Percentiles rank a stretch among this genome's conserved stretches.
These are phyloP conservation scores for Drosophila rufa DNA, from an alignment of 1,140 invertebrate genomes.

Conservation along the genomic window DNA sequence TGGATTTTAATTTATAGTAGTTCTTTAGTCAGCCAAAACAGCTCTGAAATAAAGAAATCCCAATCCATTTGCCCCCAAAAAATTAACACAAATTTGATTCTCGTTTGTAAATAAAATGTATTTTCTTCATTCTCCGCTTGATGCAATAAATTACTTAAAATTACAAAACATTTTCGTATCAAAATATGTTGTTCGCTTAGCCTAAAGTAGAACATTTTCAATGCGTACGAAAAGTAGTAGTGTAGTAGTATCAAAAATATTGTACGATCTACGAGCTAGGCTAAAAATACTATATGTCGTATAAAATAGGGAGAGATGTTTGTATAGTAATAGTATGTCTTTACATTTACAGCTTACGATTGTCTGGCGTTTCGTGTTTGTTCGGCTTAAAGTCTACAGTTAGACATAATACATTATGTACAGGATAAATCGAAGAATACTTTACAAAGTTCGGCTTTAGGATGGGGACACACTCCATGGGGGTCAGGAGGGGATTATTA, in stretches of 20 bases:
- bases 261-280: slow-evolving; percentile 50
- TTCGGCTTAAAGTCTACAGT: slow-evolving; percentile 70
- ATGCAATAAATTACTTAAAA: slow-evolving; percentile 81
- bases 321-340: slow-evolving; percentile 31
- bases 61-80: neutral
- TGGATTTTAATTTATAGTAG: too few species aligned
- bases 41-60: neutral
- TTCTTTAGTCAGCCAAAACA: neutral
- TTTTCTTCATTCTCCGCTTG: slow-evolving; percentile 46
- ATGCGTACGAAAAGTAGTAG: slow-evolving; percentile 63
- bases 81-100: slow-evolving; percentile 3
- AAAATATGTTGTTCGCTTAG: slow-evolving; percentile 63
- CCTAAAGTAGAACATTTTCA: slow-evolving; percentile 68
- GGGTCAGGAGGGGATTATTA: neutral
- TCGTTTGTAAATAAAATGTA: slow-evolving; percentile 70
- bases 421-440: slow-evolving; percentile 73
- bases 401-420: slow-evolving; percentile 64
- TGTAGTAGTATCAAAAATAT: slow-evolving; percentile 69
- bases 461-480: slow-evolving; percentile 37
- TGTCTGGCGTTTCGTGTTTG: slow-evolving; percentile 46
- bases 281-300: slow-evolving; percentile 72
- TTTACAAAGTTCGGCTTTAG: slow-evolving; percentile 72
- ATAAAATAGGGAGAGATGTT: slow-evolving; percentile 54
- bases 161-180: slow-evolving; percentile 81
- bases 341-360: slow-evolving; percentile 42